phyloP scores from a whole-genome alignment of 2,797 vertebrate species.

The Platalea minor region DNA sequence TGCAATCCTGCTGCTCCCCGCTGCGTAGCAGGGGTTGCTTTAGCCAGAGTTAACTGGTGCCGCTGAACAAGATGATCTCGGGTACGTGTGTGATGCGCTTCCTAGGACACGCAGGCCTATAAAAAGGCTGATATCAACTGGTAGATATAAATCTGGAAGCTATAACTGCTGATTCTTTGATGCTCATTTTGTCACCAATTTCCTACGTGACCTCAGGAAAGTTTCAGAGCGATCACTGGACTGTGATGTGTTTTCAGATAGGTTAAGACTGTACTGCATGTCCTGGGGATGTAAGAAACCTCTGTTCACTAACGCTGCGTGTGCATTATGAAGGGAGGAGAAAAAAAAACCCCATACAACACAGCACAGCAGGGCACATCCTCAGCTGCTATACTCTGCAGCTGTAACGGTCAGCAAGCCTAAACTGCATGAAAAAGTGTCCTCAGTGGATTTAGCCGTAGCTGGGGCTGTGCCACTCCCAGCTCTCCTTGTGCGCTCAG shows the following conservation, averaged over 20 bases:
- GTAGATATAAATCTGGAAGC: background rate
- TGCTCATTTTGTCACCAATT: background rate
- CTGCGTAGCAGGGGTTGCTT: background rate
- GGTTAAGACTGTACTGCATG: rapidly evolving
- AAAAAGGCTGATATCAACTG: background rate
- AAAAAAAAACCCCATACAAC: background rate
- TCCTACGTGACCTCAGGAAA: background rate
- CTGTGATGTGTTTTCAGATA: background rate
- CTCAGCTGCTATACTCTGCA: background rate
- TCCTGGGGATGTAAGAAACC: background rate
- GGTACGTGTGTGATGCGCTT: rapidly evolving
- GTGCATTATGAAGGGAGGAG: background rate
- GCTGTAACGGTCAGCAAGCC: background rate
- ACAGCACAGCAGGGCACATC: background rate
- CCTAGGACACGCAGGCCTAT: background rate
- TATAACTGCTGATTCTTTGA: background rate
- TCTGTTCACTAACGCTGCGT: background rate
- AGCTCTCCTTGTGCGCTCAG: background rate
- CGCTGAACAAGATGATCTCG: rapidly evolving
- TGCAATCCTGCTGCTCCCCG: background rate
- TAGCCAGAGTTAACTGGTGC: background rate
- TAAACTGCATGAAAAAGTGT: background rate
- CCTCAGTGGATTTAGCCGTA: background rate
- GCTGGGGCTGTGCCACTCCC: background rate
- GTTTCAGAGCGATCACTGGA: background rate